A percentile compares a stretch with the other conserved stretches of the same genome.
Evolutionary conservation across 2,113 vertebrate genomes (phyloP).

Genomic region (human): GRCh38 chr5:41587501-41588000

Average conservation of each 20-base stretch:
- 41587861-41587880: slow-evolving; percentile 61
- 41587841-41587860: neutral
- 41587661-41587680: slow-evolving; percentile 96
- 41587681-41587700: slow-evolving; percentile 81
- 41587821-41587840: neutral
- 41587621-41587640: slow-evolving; percentile 90
- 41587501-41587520: too few species aligned
- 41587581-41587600: slow-evolving; percentile 81
- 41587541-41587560: slow-evolving; percentile 89
- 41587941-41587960: rapidly evolving
- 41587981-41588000: neutral
- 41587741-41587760: slow-evolving; percentile 88
- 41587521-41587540: too few species aligned
- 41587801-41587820: neutral
- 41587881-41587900: neutral
- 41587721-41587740: slow-evolving; percentile 93
- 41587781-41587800: slow-evolving; percentile 87
- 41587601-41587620: slow-evolving; percentile 98
- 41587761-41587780: slow-evolving; percentile 93
- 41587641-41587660: slow-evolving; percentile 93
- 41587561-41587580: slow-evolving; percentile 97
- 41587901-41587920: rapidly evolving
- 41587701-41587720: slow-evolving; percentile 96
- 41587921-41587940: neutral
- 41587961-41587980: slow-evolving; percentile 12